Evolutionary conservation across 2,113 vertebrate species (phyloP), one percentile per base, ranked within the genome.

Genomic region (Ellobius talpinus): DNA sequence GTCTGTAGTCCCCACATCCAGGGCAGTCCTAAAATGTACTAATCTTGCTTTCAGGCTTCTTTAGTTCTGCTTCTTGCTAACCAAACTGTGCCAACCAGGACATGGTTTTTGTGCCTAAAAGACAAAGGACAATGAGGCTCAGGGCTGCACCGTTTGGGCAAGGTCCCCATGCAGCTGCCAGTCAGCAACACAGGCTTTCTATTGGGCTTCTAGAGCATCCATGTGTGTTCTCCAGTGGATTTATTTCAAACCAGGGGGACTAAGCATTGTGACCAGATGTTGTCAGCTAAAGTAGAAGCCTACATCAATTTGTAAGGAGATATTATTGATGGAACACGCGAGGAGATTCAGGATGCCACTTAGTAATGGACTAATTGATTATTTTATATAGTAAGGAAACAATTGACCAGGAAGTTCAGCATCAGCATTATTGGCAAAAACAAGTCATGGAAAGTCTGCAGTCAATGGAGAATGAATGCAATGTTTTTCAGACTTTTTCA

Each of bases 331-430:
- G 66, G 81, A 52, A 47, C 55, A 52, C 4, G 13, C 31, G 65
- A 79, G 4, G 50, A 90, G 52, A 66, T 24, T 65, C 23, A 50
- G 39, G 55, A 19, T 68, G 33, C 19, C 26, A 47, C 26, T 88
- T 79, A 16, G 24, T 84, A 76, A 94, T 77, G 50, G 42, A 31
- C 61, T 88, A 58, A 76, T 84, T 82, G 77, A 88, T 87, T 88
- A 86, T 79, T 65, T 96, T 91, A 78, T 91, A 78, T 96, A 92
- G 63, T 13, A 23, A 50, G 10, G 33, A 82, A 68, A 68, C 81
- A 94, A 70, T 78, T 45, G 36, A 77, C 50, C 50, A 72, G 85
- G 17, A 84, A 89, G 84, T n/a, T 84, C 89, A 52, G 55, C 47
- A 72, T 70, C 79, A 61, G 2, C 84, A 68, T 88, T 88, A 82